Conservation (phyloP, 2,888 invertebrate species). For the Neuroscelio doddi region DNA sequence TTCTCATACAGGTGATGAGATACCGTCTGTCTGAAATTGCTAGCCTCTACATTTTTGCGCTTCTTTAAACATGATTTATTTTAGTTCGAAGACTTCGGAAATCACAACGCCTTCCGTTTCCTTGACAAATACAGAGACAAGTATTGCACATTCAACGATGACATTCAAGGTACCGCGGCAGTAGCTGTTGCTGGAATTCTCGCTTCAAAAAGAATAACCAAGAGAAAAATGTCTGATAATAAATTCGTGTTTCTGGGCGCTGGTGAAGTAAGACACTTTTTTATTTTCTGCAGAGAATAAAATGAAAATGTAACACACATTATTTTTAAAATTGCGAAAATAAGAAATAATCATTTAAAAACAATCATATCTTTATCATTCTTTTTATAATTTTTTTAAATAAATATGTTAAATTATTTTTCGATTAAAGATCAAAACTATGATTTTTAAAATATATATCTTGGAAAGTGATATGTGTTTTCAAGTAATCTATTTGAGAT, state of each 20-base stretch:
- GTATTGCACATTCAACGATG: slow-evolving; percentile 99
- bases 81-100: slow-evolving; percentile 98
- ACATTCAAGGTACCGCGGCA: slow-evolving; percentile 97
- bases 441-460: too few relatives aligned
- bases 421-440: too few relatives aligned
- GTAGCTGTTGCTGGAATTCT: slow-evolving; percentile 96
- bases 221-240: slow-evolving; percentile 87
- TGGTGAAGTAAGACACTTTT: slow-evolving; percentile 81
- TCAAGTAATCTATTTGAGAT: slow-evolving; percentile 18
- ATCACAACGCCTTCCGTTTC: slow-evolving; percentile 96
- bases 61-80: slow-evolving; percentile 55
- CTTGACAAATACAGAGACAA: slow-evolving; percentile 90
- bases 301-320: too few relatives aligned
- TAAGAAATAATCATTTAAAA: too few relatives aligned
- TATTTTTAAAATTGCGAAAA: too few relatives aligned
- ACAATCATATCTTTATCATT: too few relatives aligned
- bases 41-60: too few relatives aligned
- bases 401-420: too few relatives aligned
- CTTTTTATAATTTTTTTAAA: too few relatives aligned
- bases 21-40: slow-evolving; percentile 6
- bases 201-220: slow-evolving; percentile 84
- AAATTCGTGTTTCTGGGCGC: slow-evolving; percentile 93
- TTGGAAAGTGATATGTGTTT: slow-evolving; percentile 17
- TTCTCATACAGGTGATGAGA: slow-evolving; percentile 81
- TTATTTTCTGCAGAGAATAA: too few relatives aligned